Percentiles rank a stretch among this genome's conserved stretches.
Evolutionary conservation across 2,888 invertebrate species (phyloP).

Genomic region (Chrysolina oricalcia): DNA sequence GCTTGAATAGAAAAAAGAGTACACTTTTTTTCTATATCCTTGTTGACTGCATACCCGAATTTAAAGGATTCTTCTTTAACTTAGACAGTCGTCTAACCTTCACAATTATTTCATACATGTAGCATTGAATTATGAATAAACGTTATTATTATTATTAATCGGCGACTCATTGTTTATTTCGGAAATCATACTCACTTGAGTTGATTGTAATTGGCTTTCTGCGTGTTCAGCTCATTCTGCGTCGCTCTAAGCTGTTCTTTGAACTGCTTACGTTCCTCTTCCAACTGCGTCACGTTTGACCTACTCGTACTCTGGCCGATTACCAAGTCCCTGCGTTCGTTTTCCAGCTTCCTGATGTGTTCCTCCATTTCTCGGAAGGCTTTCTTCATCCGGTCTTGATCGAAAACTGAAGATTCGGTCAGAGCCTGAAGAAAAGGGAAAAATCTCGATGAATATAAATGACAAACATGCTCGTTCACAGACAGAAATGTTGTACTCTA

Average conservation of each 20-base stretch:
- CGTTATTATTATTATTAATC: too few species aligned
- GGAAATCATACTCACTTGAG: slow-evolving; percentile 72
- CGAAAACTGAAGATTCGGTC: slow-evolving; percentile 55
- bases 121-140: too few species aligned
- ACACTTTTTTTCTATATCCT: too few species aligned
- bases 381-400: slow-evolving; percentile 71
- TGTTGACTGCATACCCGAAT: too few species aligned
- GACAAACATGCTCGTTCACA: too few species aligned
- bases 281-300: slow-evolving; percentile 74
- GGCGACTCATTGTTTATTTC: neutral
- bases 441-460: neutral
- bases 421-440: slow-evolving; percentile 47
- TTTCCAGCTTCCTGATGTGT: slow-evolving; percentile 73
- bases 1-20: too few species aligned
- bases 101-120: too few species aligned
- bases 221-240: slow-evolving; percentile 74
- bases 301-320: slow-evolving; percentile 73
- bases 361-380: slow-evolving; percentile 73
- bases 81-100: too few species aligned
- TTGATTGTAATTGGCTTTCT: slow-evolving; percentile 75
- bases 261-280: slow-evolving; percentile 74
- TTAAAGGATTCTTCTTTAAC: too few species aligned
- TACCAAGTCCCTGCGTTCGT: slow-evolving; percentile 75
- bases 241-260: slow-evolving; percentile 73
- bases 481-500: too few species aligned